Conservation (phyloP, 1,140 invertebrate genomes). For the Marisa cornuarietis region DNA sequence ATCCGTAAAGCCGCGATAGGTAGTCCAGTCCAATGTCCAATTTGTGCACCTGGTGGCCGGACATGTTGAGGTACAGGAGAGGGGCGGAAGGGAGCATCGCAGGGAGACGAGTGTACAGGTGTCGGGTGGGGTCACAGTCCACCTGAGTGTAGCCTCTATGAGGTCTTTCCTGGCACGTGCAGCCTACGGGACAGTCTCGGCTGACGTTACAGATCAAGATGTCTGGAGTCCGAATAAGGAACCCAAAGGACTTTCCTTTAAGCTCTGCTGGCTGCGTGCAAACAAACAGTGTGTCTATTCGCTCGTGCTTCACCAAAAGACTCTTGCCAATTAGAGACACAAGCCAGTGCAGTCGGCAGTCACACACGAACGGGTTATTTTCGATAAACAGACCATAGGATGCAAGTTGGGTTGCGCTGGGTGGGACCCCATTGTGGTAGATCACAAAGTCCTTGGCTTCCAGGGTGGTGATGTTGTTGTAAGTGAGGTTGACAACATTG, state of each 20-base stretch:
- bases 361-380: not conserved
- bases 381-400: not conserved
- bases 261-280: not conserved
- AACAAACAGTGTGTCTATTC: not conserved
- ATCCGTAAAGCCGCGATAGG: not conserved
- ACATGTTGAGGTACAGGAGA: slow-evolving; percentile 8
- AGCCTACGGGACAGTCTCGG: slow-evolving; percentile 3
- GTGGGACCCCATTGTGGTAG: not conserved
- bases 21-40: not conserved
- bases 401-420: not conserved
- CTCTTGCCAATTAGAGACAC: not conserved
- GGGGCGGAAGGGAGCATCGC: not conserved
- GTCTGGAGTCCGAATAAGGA: not conserved
- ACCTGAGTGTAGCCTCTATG: not conserved
- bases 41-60: not conserved
- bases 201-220: slow-evolving; percentile 16
- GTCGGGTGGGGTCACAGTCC: not conserved
- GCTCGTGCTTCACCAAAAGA: not conserved
- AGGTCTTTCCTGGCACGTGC: slow-evolving; percentile 12
- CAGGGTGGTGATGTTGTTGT: slow-evolving; percentile 2
- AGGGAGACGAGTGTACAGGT: slow-evolving; percentile 4
- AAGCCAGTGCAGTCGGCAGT: not conserved
- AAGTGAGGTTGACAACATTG: not conserved
- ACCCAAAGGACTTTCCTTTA: not conserved
- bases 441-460: not conserved